Conservation (phyloP, 2,113 vertebrate species). For the Empidonax traillii region DNA sequence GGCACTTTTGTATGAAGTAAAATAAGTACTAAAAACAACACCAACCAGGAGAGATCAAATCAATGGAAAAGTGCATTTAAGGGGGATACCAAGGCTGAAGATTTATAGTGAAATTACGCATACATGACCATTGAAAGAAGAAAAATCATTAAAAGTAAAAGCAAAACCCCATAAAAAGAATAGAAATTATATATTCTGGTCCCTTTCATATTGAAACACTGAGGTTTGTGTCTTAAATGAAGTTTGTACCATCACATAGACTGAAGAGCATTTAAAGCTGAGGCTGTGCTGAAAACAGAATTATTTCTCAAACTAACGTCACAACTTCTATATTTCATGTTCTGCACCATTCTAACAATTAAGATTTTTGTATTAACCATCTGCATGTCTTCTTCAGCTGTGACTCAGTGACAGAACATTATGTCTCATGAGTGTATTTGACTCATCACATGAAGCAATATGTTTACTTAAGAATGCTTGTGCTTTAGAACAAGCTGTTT, state of each 20-base stretch:
- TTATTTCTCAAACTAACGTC: not conserved
- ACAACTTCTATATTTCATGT: not conserved
- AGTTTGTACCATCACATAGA: not conserved
- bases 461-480: slow-evolving; percentile 37
- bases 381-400: slow-evolving; percentile 38
- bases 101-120: not conserved
- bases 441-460: slow-evolving; percentile 26
- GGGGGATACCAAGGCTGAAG: not conserved
- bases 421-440: not conserved
- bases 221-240: not conserved
- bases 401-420: slow-evolving; percentile 46
- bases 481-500: slow-evolving; percentile 30
- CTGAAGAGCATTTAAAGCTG: not conserved
- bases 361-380: slow-evolving; percentile 55
- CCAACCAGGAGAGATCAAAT: not conserved
- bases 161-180: not conserved
- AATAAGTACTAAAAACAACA: not conserved
- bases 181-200: not conserved
- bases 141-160: not conserved
- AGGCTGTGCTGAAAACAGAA: slow-evolving; percentile 24
- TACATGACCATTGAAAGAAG: not conserved
- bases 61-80: not conserved
- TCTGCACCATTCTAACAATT: slow-evolving; percentile 15
- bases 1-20: not conserved
- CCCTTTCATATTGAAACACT: not conserved